These are phyloP conservation scores for Selenia dentaria DNA, from an alignment of 2,888 invertebrate genomes.

Conservation along the genomic window DNA sequence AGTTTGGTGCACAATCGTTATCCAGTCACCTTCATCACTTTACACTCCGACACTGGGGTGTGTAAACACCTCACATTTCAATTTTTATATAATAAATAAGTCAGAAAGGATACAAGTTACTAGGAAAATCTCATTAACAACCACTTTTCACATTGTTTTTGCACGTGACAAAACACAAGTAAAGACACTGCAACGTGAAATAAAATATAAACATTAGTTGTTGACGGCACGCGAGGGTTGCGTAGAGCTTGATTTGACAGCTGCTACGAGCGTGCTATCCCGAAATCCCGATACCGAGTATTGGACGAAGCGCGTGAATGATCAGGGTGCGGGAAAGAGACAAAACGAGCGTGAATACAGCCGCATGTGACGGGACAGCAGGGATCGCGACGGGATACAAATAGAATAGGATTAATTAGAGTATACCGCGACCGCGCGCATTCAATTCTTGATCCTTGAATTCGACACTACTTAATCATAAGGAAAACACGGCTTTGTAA, in stretches of 20 bases:
- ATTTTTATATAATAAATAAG: conserved; percentile 41
- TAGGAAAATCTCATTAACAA: conserved; percentile 79
- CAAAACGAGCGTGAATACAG: conserved; percentile 60
- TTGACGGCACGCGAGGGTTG: conserved; percentile 35
- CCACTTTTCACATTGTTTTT: conserved; percentile 85
- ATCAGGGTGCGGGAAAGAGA: conserved; percentile 59
- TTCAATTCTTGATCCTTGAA: conserved; percentile 49
- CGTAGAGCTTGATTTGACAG: conserved; percentile 80
- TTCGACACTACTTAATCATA: conserved; percentile 9
- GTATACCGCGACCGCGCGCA: conserved; percentile 58
- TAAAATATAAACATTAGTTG: conserved; percentile 46
- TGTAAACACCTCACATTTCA: conserved; percentile 71
- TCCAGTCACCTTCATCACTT: conserved; percentile 73
- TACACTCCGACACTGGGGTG: conserved; percentile 65
- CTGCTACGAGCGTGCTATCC: conserved; percentile 75
- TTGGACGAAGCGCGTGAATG: conserved; percentile 72
- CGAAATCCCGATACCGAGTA: conserved; percentile 79
- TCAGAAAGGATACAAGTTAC: conserved; percentile 83
- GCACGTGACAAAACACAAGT: conserved; percentile 83
- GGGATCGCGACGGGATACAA: conserved; percentile 70
- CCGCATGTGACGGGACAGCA: conserved; percentile 55
- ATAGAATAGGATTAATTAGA: conserved; percentile 73
- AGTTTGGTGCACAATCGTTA: conserved; percentile 64
- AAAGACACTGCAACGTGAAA: conserved; percentile 78
- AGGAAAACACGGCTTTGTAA: conserved; percentile 25